These are phyloP conservation scores for Ahaetulla prasina DNA, from an alignment of 2,113 vertebrate species.

Conservation along the genomic window DNA sequence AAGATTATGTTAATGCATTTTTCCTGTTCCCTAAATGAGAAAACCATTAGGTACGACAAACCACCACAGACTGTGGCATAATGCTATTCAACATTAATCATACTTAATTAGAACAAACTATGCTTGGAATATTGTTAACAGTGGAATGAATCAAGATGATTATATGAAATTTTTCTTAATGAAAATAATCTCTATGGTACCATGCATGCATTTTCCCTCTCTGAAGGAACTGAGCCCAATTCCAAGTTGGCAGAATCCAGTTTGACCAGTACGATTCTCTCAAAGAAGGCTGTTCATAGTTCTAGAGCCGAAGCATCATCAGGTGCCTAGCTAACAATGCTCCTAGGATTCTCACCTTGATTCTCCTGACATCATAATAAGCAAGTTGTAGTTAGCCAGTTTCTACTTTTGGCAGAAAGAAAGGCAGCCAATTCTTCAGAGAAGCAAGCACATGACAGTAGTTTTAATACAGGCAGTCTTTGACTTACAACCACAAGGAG, in stretches of 20 bases:
- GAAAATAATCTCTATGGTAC: neutral
- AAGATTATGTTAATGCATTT: neutral
- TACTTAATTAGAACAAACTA: neutral
- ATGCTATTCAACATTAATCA: neutral
- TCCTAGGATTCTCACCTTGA: neutral
- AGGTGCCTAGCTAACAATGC: neutral
- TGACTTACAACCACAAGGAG: neutral
- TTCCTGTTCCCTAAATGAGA: neutral
- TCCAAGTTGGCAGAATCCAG: neutral
- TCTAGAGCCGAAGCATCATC: neutral
- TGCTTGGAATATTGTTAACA: neutral
- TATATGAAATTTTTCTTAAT: neutral
- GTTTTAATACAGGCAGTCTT: neutral
- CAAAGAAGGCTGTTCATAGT: neutral
- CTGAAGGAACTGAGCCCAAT: neutral
- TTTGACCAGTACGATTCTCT: neutral
- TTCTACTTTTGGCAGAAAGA: neutral
- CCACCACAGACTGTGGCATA: neutral
- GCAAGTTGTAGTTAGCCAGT: neutral
- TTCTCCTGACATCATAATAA: neutral
- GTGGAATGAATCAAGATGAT: neutral
- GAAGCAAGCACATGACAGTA: neutral
- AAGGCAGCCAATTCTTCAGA: neutral
- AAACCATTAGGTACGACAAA: neutral
- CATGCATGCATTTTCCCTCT: neutral